phyloP scores from a whole-genome alignment of 2,113 vertebrate species.

The Zosterops hypoxanthus region DNA sequence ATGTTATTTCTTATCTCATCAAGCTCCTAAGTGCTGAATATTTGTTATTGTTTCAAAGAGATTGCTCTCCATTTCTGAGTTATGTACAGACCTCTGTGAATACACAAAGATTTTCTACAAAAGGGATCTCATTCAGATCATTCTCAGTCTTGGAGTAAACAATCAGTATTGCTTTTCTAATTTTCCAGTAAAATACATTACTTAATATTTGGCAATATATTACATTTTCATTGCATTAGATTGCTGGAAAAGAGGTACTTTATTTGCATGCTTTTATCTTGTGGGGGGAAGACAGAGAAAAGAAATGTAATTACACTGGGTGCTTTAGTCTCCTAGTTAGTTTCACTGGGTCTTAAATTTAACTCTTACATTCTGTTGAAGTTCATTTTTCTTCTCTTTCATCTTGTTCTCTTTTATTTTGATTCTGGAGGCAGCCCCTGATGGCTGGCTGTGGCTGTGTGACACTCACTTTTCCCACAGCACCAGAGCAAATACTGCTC shows the following conservation, averaged over 20 bases:
- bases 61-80: background rate
- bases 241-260: background rate
- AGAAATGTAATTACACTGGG: background rate
- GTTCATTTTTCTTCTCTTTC: background rate
- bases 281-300: background rate
- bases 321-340: slow-evolving; percentile 9
- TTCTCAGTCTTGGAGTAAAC: background rate
- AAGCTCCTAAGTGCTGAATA: background rate
- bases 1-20: background rate
- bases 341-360: slow-evolving; percentile 12
- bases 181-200: slow-evolving; percentile 21
- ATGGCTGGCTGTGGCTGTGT: background rate
- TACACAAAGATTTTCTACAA: background rate
- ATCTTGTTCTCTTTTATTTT: background rate
- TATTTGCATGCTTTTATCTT: slow-evolving; percentile 20
- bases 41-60: background rate
- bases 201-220: background rate
- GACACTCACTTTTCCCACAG: background rate
- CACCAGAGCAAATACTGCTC: background rate
- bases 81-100: background rate
- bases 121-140: background rate
- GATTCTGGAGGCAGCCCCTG: background rate
- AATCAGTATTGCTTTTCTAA: background rate
- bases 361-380: background rate
- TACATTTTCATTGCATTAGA: background rate